These are phyloP conservation scores for Pteruthius melanotis DNA, from an alignment of 2,113 vertebrate genomes.

Conservation along the genomic window DNA sequence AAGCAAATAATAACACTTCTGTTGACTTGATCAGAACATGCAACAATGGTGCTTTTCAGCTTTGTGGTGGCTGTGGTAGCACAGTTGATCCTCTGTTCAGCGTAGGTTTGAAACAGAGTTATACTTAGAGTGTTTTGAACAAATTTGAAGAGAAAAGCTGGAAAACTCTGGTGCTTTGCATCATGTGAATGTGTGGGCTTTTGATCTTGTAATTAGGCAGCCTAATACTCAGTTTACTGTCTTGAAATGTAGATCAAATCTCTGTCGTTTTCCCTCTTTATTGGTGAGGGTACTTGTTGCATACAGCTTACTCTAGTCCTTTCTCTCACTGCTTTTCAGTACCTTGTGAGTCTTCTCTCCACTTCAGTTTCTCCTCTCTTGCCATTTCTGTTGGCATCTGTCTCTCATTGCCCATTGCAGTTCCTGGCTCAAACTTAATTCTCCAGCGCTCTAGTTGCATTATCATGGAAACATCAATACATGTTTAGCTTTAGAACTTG, in stretches of 20 bases:
- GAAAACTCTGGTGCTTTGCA: background rate
- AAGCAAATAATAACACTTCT: constrained; percentile 14
- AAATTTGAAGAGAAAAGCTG: background rate
- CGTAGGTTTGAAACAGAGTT: background rate
- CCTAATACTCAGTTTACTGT: background rate
- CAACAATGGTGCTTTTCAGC: constrained; percentile 30
- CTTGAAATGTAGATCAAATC: background rate
- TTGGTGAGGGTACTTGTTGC: background rate
- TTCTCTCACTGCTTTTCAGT: background rate
- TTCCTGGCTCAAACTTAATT: background rate
- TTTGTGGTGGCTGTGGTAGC: background rate
- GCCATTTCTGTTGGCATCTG: background rate
- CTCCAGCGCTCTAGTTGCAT: background rate
- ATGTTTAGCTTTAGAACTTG: background rate
- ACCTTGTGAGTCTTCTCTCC: background rate
- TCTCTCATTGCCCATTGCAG: background rate
- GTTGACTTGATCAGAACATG: background rate
- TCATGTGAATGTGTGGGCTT: background rate
- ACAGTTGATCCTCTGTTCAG: background rate
- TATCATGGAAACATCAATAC: background rate
- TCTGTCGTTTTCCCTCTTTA: background rate
- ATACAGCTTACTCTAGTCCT: background rate
- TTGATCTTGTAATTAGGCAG: background rate
- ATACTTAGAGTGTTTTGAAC: background rate
- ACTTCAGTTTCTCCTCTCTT: background rate